A percentile compares a stretch with the other conserved stretches of the same genome.
These are phyloP conservation scores for Drosophila willistoni DNA, from an alignment of 1,140 invertebrate genomes.

Conservation along the genomic window DNA sequence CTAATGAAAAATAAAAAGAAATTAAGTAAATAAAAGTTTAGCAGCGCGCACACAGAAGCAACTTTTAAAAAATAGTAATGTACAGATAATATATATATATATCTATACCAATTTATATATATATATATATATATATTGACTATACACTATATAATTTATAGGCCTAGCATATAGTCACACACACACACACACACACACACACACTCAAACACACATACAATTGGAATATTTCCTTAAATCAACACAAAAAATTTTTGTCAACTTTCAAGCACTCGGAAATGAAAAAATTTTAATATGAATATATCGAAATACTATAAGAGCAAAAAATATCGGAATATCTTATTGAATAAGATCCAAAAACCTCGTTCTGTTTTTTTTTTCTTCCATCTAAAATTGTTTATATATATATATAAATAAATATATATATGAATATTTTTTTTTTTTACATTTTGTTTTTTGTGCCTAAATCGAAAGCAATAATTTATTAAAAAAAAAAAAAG, in stretches of 20 bases:
- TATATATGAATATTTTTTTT: constrained; percentile 6
- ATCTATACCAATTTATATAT: constrained; percentile 26
- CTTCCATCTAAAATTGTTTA: constrained; percentile 4
- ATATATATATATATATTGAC: constrained; percentile 32
- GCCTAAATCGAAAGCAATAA: constrained; percentile 42
- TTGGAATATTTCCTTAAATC: constrained; percentile 68
- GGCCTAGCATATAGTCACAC: constrained; percentile 60
- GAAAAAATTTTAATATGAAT: constrained; percentile 36
- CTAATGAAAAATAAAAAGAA: constrained; percentile 37
- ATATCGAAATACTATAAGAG: constrained; percentile 16
- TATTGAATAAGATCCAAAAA: background rate
- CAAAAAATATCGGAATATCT: background rate
- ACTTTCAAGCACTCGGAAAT: constrained; percentile 46
- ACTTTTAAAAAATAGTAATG: constrained; percentile 60
- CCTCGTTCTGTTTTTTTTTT: background rate
- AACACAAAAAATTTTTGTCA: constrained; percentile 59
- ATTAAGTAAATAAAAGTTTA: constrained; percentile 32
- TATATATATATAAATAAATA: background rate
- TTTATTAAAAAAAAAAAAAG: constrained; percentile 44
- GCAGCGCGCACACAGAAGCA: constrained; percentile 42
- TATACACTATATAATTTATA: constrained; percentile 38
- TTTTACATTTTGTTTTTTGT: background rate
- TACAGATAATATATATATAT: constrained; percentile 65
- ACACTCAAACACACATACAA: constrained; percentile 22
- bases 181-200: constrained; percentile 23